Evolutionary conservation across 2,797 vertebrate genomes (phyloP).

Genomic region (Lutjanus argentimaculatus): DNA sequence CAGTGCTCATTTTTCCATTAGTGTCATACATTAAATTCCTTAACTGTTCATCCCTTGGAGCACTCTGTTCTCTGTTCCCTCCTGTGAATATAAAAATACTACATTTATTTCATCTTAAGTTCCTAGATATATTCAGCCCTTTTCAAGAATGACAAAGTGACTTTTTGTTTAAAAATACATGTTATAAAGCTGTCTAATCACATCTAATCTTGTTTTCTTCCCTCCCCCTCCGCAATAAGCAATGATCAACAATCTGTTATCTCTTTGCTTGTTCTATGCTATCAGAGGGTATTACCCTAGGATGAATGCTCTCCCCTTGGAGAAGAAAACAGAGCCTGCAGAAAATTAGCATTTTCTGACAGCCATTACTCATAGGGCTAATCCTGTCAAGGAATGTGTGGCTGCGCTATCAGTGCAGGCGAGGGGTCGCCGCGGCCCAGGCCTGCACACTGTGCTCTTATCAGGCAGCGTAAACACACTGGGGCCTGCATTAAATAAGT

Average conservation of each 20-base stretch:
- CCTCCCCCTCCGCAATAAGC: slow-evolving; percentile 61
- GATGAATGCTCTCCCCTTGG: slow-evolving; percentile 68
- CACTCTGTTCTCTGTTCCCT: background rate
- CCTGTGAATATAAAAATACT: slow-evolving; percentile 29
- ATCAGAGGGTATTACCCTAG: slow-evolving; percentile 66
- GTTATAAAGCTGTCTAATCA: slow-evolving; percentile 12
- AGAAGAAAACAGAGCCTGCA: slow-evolving; percentile 69
- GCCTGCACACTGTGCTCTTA: slow-evolving; percentile 81
- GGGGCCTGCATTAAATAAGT: slow-evolving; percentile 84
- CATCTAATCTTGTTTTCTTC: slow-evolving; percentile 18
- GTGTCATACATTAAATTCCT: slow-evolving; percentile 27
- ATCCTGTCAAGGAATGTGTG: slow-evolving; percentile 84
- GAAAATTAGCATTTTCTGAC: slow-evolving; percentile 83
- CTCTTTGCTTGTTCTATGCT: slow-evolving; percentile 67
- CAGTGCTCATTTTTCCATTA: slow-evolving; percentile 32
- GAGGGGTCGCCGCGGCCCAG: slow-evolving; percentile 62
- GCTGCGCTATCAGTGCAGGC: slow-evolving; percentile 75
- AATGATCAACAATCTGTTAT: slow-evolving; percentile 78
- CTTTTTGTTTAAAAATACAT: slow-evolving; percentile 30
- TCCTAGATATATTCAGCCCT: slow-evolving; percentile 3
- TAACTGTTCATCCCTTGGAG: background rate
- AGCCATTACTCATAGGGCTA: slow-evolving; percentile 78
- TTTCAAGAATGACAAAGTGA: slow-evolving; percentile 1
- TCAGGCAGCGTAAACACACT: slow-evolving; percentile 85
- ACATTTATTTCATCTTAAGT: slow-evolving; percentile 23